These are phyloP conservation scores for Sinocyclocheilus rhinocerous DNA, from an alignment of 2,113 vertebrate genomes.

Conservation along the genomic window DNA sequence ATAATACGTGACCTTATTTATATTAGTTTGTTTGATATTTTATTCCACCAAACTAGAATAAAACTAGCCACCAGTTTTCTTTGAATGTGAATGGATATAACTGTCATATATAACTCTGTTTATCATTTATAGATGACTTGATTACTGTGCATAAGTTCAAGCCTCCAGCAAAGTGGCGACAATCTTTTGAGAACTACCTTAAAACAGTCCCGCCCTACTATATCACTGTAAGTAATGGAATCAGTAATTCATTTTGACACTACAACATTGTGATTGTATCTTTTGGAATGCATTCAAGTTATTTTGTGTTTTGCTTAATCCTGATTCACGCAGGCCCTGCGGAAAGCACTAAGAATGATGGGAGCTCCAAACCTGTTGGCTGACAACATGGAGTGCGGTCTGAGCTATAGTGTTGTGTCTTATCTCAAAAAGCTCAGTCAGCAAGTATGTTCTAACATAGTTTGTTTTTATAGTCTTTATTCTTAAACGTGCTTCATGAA, in stretches of 20 bases:
- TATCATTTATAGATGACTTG: conserved; percentile 83
- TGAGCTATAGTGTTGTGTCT: conserved; percentile 96
- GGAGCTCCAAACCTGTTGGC: conserved; percentile 95
- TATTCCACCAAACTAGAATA: too few relatives aligned
- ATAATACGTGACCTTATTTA: too few relatives aligned
- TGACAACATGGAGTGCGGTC: conserved; percentile 94
- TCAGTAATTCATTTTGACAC: conserved; percentile 54
- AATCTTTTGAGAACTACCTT: conserved; percentile 96
- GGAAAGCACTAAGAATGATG: conserved; percentile 96
- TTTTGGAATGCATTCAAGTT: not conserved
- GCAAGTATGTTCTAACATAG: conserved; percentile 76
- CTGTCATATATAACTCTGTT: not conserved
- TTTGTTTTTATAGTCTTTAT: not conserved
- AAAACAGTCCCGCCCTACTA: conserved; percentile 97
- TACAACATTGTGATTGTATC: not conserved
- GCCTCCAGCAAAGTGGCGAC: conserved; percentile 92
- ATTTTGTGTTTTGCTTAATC: not conserved
- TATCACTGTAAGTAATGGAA: conserved; percentile 47
- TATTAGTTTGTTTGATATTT: too few relatives aligned
- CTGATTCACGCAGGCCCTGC: conserved; percentile 79
- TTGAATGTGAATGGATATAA: not conserved
- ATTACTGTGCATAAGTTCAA: conserved; percentile 98
- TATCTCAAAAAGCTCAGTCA: conserved; percentile 99
- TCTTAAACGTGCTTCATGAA: not conserved
- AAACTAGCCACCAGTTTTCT: not conserved